These are phyloP conservation scores for Dolichopus griseipennis DNA, from an alignment of 2,888 invertebrate genomes.

Conservation along the genomic window DNA sequence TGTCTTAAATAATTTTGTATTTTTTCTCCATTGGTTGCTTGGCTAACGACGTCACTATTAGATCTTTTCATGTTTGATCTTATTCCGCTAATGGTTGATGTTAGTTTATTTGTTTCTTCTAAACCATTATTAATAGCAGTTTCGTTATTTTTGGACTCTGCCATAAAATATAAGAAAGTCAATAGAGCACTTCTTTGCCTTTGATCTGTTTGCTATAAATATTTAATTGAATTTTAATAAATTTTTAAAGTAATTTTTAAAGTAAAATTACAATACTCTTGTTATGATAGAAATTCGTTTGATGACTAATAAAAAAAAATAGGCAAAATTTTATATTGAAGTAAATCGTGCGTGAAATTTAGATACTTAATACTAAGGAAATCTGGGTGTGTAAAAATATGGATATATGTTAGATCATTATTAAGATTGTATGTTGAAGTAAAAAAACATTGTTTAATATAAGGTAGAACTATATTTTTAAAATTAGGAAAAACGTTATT, in stretches of 20 bases:
- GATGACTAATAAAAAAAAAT: too few relatives aligned
- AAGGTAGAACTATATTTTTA: too few relatives aligned
- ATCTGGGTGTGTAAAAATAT: not conserved
- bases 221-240: not conserved
- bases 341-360: not conserved
- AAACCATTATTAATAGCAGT: not conserved
- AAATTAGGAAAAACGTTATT: too few relatives aligned
- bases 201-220: slow-evolving; percentile 46
- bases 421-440: too few relatives aligned
- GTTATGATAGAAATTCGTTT: too few relatives aligned
- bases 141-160: slow-evolving; percentile 25
- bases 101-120: not conserved
- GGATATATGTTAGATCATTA: too few relatives aligned
- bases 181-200: slow-evolving; percentile 53
- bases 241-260: not conserved
- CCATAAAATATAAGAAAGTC: slow-evolving; percentile 43
- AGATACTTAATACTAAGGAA: not conserved
- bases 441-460: too few relatives aligned
- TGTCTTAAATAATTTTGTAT: slow-evolving; percentile 5
- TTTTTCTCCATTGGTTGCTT: slow-evolving; percentile 16
- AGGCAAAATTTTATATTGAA: not conserved
- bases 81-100: not conserved
- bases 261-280: slow-evolving; percentile 11
- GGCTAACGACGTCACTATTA: not conserved
- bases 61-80: not conserved